Base-by-base conservation (phyloP, 2,888 invertebrate genomes). In the Smittia aterrima region DNA sequence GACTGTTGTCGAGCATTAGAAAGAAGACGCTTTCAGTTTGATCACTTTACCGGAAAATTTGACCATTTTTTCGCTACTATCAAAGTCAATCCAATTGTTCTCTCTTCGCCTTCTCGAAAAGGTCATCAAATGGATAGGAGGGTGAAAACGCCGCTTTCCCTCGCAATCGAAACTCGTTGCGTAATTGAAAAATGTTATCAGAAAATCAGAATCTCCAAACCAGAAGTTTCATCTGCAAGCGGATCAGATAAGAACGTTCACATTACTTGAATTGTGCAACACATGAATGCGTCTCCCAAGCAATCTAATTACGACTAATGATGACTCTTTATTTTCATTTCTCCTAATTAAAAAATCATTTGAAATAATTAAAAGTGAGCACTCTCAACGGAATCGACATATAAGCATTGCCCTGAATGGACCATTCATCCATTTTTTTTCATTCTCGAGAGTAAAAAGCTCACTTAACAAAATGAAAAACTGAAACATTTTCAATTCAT, bases 1-100 rank as follows among this genome's bases (percentile, higher is more conserved):
- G n/a, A n/a, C n/a, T n/a, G n/a, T 58, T 7, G 22, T 1, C 20
- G 16, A 6, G n/a, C 64, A 64, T 3, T 3, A 6, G 64, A 24
- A 25, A 64, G 22, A 24, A 9, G 24, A 2, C 2, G 1, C 58
- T 18, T 64, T 64, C 3, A 64, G 16, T 64, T 13, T 64, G 27
- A 64, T 70, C 54, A 70, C 54, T 54, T 70, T 24, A 70, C 54
- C 70, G 27, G 53, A 67, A 70, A 70, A 70, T 70, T 53, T 70
- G 53, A 70, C 54, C 32, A 54, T 70, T 70, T 70, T 67, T 41
- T 68, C 24, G 1, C 38, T 66, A n/a, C n/a, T n/a, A 66, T 66
- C 66, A 66, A 66, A 66, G 66, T 66, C 66, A 66, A 66, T 66
- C 27, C 66, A 66, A 66, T 66, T 66, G 66, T 66, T 66, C 66